Conservation (phyloP, 1,140 invertebrate species). For the Trissolcus basalis region DNA sequence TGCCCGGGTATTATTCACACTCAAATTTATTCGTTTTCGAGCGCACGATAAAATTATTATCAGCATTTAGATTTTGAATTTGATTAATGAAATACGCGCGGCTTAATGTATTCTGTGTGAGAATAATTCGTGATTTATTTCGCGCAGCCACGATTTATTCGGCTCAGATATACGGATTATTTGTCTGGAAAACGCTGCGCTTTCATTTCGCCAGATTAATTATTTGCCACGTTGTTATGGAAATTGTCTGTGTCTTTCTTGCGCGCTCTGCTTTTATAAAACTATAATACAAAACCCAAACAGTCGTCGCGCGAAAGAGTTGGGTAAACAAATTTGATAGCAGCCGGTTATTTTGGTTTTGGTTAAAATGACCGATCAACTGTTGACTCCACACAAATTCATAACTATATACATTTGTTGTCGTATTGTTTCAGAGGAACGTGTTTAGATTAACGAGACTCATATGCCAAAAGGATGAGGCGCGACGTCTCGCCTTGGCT, state of each 20-base stretch:
- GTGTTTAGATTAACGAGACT: constrained; percentile 9
- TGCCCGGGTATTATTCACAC: constrained; percentile 17
- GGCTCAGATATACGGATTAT: constrained; percentile 34
- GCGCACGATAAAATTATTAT: constrained; percentile 34
- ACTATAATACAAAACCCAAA: constrained; percentile 13
- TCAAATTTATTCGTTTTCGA: constrained; percentile 32
- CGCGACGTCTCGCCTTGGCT: not conserved
- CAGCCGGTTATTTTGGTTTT: too few relatives aligned
- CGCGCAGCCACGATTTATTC: constrained; percentile 26
- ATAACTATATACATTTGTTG: too few relatives aligned
- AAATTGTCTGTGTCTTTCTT: constrained; percentile 19
- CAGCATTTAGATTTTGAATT: constrained; percentile 36
- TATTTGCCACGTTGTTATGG: constrained; percentile 37
- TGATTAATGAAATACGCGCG: constrained; percentile 33
- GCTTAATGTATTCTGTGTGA: constrained; percentile 32
- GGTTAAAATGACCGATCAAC: too few relatives aligned
- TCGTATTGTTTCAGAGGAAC: constrained; percentile 4
- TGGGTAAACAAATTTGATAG: too few relatives aligned
- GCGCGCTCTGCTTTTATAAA: too few relatives aligned
- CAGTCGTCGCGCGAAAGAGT: too few relatives aligned
- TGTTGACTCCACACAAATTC: too few relatives aligned
- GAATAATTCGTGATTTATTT: constrained; percentile 47
- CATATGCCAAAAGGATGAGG: constrained; percentile 11
- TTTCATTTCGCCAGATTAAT: constrained; percentile 28
- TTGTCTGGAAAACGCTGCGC: constrained; percentile 30